phyloP scores from a whole-genome alignment of 2,797 vertebrate genomes.

The Lophius americanus region DNA sequence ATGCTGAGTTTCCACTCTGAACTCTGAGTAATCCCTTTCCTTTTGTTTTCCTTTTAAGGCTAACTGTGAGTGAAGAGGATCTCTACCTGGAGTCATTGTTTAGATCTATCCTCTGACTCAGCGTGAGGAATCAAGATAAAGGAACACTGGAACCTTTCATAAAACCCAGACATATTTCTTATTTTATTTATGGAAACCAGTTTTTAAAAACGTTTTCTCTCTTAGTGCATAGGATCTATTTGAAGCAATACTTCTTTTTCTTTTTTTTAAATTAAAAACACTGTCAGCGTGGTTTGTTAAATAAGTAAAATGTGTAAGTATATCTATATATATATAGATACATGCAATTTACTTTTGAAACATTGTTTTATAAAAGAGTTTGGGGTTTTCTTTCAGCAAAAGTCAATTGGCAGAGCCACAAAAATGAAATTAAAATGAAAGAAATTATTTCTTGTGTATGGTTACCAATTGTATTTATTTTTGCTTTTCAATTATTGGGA shows the following conservation, averaged over 20 bases:
- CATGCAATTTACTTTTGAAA: not conserved
- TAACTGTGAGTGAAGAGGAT: conserved; percentile 39
- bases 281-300: not conserved
- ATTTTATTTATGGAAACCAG: conserved; percentile 3
- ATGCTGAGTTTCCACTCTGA: not conserved
- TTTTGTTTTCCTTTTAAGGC: conserved; percentile 32
- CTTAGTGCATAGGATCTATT: not conserved
- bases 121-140: conserved; percentile 14
- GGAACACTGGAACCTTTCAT: conserved; percentile 38
- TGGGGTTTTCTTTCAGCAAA: not conserved
- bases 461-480: not conserved
- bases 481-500: not conserved
- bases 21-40: not conserved
- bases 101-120: conserved; percentile 26
- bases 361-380: not conserved
- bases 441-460: not conserved
- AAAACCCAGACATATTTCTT: not conserved
- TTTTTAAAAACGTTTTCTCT: not conserved
- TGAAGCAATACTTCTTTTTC: conserved; percentile 41
- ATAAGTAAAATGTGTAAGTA: not conserved
- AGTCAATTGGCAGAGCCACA: not conserved
- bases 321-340: not conserved
- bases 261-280: not conserved
- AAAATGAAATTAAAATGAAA: no score
- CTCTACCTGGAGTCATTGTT: conserved; percentile 8